A percentile compares a stretch with the other conserved stretches of the same genome.
phyloP scores from a whole-genome alignment of 2,888 invertebrate species.

The Aelia acuminata region DNA sequence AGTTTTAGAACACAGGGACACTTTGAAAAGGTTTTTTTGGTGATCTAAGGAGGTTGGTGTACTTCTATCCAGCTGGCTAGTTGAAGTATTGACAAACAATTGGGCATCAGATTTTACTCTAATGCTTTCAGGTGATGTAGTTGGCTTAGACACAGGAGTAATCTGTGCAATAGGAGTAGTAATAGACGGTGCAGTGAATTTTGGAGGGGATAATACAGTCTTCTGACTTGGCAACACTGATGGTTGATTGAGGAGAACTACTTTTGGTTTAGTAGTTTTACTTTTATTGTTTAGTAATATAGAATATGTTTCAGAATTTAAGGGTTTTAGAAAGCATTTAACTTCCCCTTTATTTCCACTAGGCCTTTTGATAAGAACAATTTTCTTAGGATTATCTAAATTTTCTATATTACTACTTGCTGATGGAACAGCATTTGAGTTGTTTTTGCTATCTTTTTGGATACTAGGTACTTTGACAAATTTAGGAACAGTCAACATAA shows the following conservation, averaged over 20 bases:
- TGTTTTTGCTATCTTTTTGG: not conserved
- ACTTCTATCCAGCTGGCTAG: slow-evolving; percentile 30
- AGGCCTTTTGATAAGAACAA: slow-evolving; percentile 48
- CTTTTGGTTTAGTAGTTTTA: slow-evolving; percentile 2
- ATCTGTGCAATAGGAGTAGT: not conserved
- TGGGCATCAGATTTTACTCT: slow-evolving; percentile 45
- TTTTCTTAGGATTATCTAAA: not conserved
- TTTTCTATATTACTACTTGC: not conserved
- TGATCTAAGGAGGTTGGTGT: slow-evolving; percentile 14
- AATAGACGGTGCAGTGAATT: slow-evolving; percentile 42
- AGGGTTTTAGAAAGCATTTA: slow-evolving; percentile 52
- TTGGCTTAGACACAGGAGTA: not conserved
- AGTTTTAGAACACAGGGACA: slow-evolving; percentile 33
- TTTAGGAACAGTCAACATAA: slow-evolving; percentile 54
- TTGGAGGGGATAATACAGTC: slow-evolving; percentile 41
- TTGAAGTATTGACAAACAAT: slow-evolving; percentile 19
- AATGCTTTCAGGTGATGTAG: slow-evolving; percentile 11
- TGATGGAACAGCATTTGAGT: slow-evolving; percentile 1
- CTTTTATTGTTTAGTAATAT: slow-evolving; percentile 50
- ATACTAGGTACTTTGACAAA: slow-evolving; percentile 43
- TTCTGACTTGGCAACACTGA: slow-evolving; percentile 25
- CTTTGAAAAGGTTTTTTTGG: slow-evolving; percentile 21
- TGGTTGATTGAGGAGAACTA: slow-evolving; percentile 44
- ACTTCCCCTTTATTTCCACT: slow-evolving; percentile 45
- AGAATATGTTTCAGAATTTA: slow-evolving; percentile 42